Evolutionary conservation across 2,888 invertebrate species (phyloP), one percentile per base, ranked within the genome.

Genomic region (Dendrolimus pini): DNA sequence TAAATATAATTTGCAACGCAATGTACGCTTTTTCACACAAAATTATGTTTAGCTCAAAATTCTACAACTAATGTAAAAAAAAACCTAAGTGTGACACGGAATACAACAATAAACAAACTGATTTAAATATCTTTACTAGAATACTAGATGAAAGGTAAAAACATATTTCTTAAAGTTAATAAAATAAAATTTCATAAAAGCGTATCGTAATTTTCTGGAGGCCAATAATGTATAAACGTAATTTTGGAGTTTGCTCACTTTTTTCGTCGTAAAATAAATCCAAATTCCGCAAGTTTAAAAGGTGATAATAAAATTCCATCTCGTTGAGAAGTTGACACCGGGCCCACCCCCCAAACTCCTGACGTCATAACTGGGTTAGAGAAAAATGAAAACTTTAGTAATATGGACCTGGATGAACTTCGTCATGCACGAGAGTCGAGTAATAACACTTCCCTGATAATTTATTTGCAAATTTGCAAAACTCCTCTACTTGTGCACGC

Each of bases 371-470:
- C 83, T 85, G 76, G 85, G 87, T 87, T 85, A 81, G 76, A 80
- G 81, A 83, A 85, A 85, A 85, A 86, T 83, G 79, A 75, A 85
- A 88, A 88, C 83, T 88, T 88, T 84, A 59, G 78, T 83, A 88
- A 88, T 87, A 87, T 83, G 80, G 74, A 71, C 70, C 70, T 70
- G 66, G 63, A 62, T 59, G 60, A 78, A 80, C 76, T 82, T 85
- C 71, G 65, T 70, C 68, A 77, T 78, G 78, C 77, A 75, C 71
- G 30, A 70, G 74, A 74, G 76, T 73, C 80, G 71, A 75, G 74
- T 79, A 79, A 82, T 77, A 80, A 75, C 74, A 74, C 68, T 74
- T 75, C 67, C 68, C 69, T 68, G 75, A 73, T 75, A 79, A 78
- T 76, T 77, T 79, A 78, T 77, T 79, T 76, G 75, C 74, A 76